Base-by-base conservation (phyloP, 2,888 invertebrate species). In the Phorcus lineatus region DNA sequence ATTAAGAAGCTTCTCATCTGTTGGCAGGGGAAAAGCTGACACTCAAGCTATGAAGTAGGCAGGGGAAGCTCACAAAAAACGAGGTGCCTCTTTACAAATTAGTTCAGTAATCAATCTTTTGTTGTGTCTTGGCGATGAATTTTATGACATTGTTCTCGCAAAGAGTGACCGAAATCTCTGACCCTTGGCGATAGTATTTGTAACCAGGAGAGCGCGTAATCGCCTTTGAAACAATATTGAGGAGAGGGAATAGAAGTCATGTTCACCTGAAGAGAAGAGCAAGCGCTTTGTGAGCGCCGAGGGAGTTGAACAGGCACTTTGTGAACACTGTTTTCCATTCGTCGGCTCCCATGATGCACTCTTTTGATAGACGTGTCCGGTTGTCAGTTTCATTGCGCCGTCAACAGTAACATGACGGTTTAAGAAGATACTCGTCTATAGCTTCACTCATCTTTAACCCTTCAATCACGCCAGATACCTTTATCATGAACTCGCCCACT, bases 341-440 rank as follows among this genome's bases (percentile, higher is more conserved):
- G 47, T 13, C 47, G 47, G 47, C 47, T 47, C 47, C 47, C 47
- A 47, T 47, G 47, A 47, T 47, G 47, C 47, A 47, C 47, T 47
- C 47, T 13, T 28, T 62, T 62, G 62, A 62, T 62, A 22, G 62
- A 62, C 62, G 28, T 62, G 62, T 62, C 62, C 62, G 62, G 62
- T 47, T 62, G 62, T 62, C 62, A 28, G 28, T 62, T 62, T 62
- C 62, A 62, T 47, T 9, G 47, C 47, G 47, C 47, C 47, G 47
- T 11, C 6, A 47, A 47, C 47, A 47, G 47, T 47, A 47, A 47
- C 47, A 47, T 47, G 47, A 47, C 47, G 13, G 47, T 1, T 47
- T 47, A 13, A 47, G 11, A 47, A 11, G 47, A 36, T 47, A 11
- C 47, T 13, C 47, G 47, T 47, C 47, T 47, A 47, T 47, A 11